A percentile compares a stretch with the other conserved stretches of the same genome.
These are phyloP conservation scores for Petrocephalus sullivani DNA, from an alignment of 2,797 vertebrate species.

Conservation along the genomic window DNA sequence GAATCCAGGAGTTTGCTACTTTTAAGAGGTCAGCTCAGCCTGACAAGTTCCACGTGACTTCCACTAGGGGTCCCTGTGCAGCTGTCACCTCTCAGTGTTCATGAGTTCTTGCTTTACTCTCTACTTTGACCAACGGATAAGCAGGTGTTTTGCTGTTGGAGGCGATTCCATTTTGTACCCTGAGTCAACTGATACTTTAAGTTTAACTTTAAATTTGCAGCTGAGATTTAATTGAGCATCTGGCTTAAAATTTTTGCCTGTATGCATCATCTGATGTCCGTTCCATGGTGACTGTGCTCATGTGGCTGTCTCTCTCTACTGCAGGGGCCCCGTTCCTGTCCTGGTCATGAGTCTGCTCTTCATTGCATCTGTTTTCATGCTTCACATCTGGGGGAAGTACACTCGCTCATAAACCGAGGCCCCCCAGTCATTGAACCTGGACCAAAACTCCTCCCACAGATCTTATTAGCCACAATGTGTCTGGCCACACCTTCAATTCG, in stretches of 20 bases:
- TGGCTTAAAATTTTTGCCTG: not conserved
- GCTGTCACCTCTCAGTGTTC: not conserved
- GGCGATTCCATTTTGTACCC: not conserved
- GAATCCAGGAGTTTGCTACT: not conserved
- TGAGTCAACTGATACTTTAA: not conserved
- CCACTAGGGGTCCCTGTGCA: slow-evolving; percentile 21
- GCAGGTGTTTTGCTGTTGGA: not conserved
- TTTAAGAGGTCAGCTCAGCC: not conserved
- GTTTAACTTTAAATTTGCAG: not conserved
- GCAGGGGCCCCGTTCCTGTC: slow-evolving; percentile 93
- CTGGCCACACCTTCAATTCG: slow-evolving; percentile 3
- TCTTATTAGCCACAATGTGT: not conserved
- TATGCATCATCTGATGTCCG: not conserved
- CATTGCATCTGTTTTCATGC: slow-evolving; percentile 98
- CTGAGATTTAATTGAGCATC: not conserved
- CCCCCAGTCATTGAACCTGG: slow-evolving; percentile 67
- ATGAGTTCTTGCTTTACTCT: not conserved
- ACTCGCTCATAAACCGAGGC: slow-evolving; percentile 76
- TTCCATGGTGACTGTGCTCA: not conserved
- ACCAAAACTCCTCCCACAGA: slow-evolving; percentile 68
- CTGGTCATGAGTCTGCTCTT: slow-evolving; percentile 99
- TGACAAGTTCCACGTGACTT: not conserved
- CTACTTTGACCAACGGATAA: not conserved
- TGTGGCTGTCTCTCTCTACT: slow-evolving; percentile 28
- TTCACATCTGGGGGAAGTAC: slow-evolving; percentile 99